These are phyloP conservation scores for Colaptes auratus DNA, from an alignment of 2,113 vertebrate species.

Conservation along the genomic window DNA sequence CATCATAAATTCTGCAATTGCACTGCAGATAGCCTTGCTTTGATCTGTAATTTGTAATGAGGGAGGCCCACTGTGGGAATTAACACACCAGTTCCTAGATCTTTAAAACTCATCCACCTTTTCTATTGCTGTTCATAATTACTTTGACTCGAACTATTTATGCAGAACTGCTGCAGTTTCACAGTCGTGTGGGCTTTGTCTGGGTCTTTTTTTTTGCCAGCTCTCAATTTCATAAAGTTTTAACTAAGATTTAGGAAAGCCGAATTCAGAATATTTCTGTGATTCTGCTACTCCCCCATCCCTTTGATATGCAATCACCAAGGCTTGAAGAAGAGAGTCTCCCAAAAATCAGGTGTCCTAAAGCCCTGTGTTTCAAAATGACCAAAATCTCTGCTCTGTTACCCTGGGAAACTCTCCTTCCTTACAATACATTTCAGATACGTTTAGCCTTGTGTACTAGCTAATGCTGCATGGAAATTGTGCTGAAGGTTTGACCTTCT, in stretches of 20 bases:
- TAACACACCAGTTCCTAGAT: not conserved
- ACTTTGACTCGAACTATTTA: not conserved
- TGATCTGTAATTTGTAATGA: not conserved
- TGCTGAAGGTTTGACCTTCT: slow-evolving; percentile 9
- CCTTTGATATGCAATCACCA: not conserved
- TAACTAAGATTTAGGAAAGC: not conserved
- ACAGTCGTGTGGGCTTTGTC: not conserved
- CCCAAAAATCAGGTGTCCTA: not conserved
- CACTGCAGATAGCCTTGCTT: not conserved
- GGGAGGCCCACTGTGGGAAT: not conserved
- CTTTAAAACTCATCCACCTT: not conserved
- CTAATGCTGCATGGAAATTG: not conserved
- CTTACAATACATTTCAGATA: not conserved
- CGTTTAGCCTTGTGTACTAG: not conserved
- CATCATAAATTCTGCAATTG: fast-evolving
- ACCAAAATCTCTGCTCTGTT: not conserved
- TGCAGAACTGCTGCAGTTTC: not conserved
- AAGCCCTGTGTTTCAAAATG: not conserved
- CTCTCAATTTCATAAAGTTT: not conserved
- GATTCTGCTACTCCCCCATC: not conserved
- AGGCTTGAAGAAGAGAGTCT: not conserved
- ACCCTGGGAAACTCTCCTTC: not conserved
- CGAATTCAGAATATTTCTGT: not conserved
- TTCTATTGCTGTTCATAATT: not conserved
- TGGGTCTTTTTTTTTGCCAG: not conserved